A percentile compares a stretch with the other conserved stretches of the same genome.
Conservation (phyloP, 2,113 vertebrate genomes). For the Anhinga rufa region DNA sequence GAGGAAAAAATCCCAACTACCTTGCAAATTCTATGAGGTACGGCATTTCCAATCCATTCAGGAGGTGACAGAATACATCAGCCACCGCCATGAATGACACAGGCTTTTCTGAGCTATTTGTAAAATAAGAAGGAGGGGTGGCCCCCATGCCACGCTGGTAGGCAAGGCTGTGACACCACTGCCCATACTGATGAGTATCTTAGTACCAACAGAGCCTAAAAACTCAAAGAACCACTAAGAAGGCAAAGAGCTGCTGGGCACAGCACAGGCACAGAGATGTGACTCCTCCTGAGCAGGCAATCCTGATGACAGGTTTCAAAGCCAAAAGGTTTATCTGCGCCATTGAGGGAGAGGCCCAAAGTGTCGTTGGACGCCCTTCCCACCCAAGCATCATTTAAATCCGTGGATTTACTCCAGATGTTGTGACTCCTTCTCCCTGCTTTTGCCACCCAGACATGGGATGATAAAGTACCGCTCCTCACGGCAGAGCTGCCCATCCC, state of each 20-base stretch:
- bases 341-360: neutral
- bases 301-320: neutral
- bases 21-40: neutral
- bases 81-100: neutral
- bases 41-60: neutral
- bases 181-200: neutral
- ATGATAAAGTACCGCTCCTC: neutral
- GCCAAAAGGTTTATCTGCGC: neutral
- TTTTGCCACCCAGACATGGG: neutral
- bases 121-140: neutral
- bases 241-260: neutral
- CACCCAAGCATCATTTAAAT: neutral
- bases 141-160: rapidly evolving
- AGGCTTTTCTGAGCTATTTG: neutral
- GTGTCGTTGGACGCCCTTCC: neutral
- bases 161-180: neutral
- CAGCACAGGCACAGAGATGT: neutral
- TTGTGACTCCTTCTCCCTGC: neutral
- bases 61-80: neutral
- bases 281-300: neutral
- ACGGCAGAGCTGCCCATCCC: neutral
- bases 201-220: neutral
- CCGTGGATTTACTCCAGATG: neutral
- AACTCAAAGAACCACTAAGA: neutral
- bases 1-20: neutral